A percentile compares a stretch with the other conserved stretches of the same genome.
phyloP scores from a whole-genome alignment of 2,888 invertebrate genomes.

The Tortricodes alternella region DNA sequence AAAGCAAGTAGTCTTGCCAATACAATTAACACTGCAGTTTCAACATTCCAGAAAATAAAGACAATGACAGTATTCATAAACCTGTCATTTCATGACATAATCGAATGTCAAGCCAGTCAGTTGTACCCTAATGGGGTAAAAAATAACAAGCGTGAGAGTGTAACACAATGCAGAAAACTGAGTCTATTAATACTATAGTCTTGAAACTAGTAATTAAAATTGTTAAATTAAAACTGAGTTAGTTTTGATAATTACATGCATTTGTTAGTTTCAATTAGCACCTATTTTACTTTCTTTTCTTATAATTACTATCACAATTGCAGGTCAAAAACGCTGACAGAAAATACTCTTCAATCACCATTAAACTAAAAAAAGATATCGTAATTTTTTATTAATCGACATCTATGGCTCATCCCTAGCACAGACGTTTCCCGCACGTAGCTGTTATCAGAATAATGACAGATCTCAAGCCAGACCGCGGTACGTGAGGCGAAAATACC shows the following conservation, averaged over 20 bases:
- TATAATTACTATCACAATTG: too few species aligned
- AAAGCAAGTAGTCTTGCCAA: background rate
- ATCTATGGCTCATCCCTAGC: constrained; percentile 50
- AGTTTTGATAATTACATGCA: constrained; percentile 8
- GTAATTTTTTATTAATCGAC: constrained; percentile 42
- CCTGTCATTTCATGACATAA: constrained; percentile 25
- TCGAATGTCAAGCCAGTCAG: constrained; percentile 24
- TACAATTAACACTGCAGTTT: background rate
- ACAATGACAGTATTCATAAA: constrained; percentile 23
- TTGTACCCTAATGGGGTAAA: background rate
- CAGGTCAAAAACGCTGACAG: too few species aligned
- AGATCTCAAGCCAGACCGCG: constrained; percentile 67
- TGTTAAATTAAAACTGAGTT: constrained; percentile 8
- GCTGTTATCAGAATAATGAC: constrained; percentile 81
- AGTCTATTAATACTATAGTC: background rate
- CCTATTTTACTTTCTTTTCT: too few species aligned
- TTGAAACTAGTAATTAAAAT: constrained; percentile 17
- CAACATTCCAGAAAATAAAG: constrained; percentile 11
- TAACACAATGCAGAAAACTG: constrained; percentile 18
- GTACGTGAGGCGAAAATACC: constrained; percentile 75
- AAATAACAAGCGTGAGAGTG: constrained; percentile 14
- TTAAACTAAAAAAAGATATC: constrained; percentile 26
- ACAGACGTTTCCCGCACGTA: constrained; percentile 66
- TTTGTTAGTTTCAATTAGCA: too few species aligned
- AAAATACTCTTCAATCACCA: too few species aligned